phyloP scores from a whole-genome alignment of 2,888 invertebrate species.

The Alentia gelatinosa region DNA sequence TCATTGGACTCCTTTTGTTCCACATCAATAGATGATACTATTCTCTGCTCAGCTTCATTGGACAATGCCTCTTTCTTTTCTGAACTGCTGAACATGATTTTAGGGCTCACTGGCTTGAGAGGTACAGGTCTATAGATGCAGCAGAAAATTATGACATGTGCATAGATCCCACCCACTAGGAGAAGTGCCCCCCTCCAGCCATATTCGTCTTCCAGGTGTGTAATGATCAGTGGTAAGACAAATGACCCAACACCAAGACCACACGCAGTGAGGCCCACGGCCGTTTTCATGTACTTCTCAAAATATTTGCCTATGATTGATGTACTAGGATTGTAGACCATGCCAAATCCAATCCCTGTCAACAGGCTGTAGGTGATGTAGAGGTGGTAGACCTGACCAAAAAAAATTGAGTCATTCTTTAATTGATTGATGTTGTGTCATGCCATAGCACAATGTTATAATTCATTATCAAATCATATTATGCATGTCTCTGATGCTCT shows the following conservation, averaged over 20 bases:
- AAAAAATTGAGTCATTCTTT: no score
- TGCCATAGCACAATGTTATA: no score
- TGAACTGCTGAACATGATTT: no score
- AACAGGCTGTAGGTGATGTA: neutral
- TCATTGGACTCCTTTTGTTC: no score
- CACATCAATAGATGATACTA: no score
- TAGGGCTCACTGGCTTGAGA: no score
- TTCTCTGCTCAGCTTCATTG: no score
- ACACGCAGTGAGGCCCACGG: constrained; percentile 25
- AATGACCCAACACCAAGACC: constrained; percentile 11
- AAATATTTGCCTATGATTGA: constrained; percentile 29
- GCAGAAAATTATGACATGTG: neutral
- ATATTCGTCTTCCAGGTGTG: neutral
- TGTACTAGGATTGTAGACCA: constrained; percentile 26
- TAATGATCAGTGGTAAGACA: constrained; percentile 6
- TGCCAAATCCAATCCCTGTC: neutral
- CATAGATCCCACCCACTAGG: neutral
- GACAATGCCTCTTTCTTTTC: no score
- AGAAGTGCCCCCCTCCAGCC: constrained; percentile 53
- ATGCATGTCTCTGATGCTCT: no score
- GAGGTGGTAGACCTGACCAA: constrained; percentile 33
- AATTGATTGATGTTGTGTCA: no score
- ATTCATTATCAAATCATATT: no score
- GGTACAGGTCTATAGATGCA: neutral
- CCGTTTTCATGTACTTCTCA: neutral